Base-by-base conservation (phyloP, 2,113 vertebrate species). In the Pangasianodon gigas region DNA sequence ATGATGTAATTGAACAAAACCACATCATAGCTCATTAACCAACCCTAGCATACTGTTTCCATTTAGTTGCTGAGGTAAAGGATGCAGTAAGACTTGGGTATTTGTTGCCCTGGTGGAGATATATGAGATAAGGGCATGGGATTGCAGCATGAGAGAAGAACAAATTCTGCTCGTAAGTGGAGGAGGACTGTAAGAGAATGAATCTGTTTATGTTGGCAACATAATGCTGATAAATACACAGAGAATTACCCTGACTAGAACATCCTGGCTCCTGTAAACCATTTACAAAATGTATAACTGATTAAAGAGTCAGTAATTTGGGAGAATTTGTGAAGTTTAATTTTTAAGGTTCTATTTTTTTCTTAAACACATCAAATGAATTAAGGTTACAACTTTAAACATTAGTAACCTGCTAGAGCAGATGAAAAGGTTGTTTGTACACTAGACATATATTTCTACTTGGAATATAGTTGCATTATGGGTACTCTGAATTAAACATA, bases 1-100 rank as follows among this genome's bases (percentile, higher is more conserved):
- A 69, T 69, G 32, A 60, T 77, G 60, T 46, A 3, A 60, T 5
- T 46, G 3, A 44, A 87, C 5, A 86, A 74, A 26, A 67, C 87
- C 46, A 92, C 89, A 87, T 87, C 87, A 84, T 51, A 87, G 91
- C 58, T 94, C 92, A 95, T 95, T 93, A 93, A 87, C 77, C 13
- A 1, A 91, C 89, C 87, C 92, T 92, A 93, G 89, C 91, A 93
- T 88, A 91, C 90, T 81, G 89, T 87, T 92, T 58, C 51, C 74
- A 89, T 87, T 90, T 75, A 86, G 79, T 69, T 83, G 19, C 82
- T 54, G 92, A 85, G 91, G 93, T 93, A 92, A 88, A 88, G 44
- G 60, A 88, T 83, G 67, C 74, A 79, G 19, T 41, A 84, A 84
- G 87, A 89, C 77, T 75, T 84, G 48, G 51, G 75, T 62, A n/a